These are phyloP conservation scores for Sylvilagus bachmani DNA, from an alignment of 2,113 vertebrate genomes.

Conservation along the genomic window DNA sequence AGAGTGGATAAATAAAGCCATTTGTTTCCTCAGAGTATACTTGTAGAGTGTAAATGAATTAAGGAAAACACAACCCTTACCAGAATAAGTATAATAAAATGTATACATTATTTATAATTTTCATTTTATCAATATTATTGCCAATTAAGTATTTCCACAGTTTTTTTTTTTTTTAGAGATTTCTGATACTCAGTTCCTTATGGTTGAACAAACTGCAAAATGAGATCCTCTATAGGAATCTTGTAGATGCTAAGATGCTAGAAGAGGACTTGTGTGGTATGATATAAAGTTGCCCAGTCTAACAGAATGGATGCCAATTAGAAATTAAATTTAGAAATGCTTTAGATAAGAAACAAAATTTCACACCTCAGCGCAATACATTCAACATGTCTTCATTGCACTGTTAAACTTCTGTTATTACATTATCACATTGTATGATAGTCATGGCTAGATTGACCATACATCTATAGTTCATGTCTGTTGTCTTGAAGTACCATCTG, in stretches of 20 bases:
- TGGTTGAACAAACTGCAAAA: conserved; percentile 15
- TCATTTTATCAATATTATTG: background rate
- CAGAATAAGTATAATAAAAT: background rate
- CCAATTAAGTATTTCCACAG: background rate
- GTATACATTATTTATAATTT: background rate
- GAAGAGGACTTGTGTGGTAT: background rate
- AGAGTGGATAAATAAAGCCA: conserved; percentile 63
- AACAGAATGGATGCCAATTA: conserved; percentile 8
- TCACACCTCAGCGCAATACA: background rate
- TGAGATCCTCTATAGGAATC: background rate
- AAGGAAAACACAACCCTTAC: background rate
- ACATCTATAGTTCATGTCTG: conserved; percentile 58
- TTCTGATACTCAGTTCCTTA: background rate
- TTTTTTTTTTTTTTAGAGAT: conserved; percentile 38
- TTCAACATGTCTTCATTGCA: conserved; percentile 3
- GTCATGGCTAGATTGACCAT: background rate
- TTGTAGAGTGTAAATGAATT: background rate
- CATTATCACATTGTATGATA: conserved; percentile 71
- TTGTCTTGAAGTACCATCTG: conserved; percentile 75
- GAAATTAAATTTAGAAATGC: conserved; percentile 67
- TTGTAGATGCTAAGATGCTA: background rate
- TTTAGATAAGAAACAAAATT: conserved; percentile 73
- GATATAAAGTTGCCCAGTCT: background rate
- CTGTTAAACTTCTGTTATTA: conserved; percentile 72
- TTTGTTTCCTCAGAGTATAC: background rate